Evolutionary conservation across 2,113 vertebrate species (phyloP).

Genomic region (Rana temporaria): DNA sequence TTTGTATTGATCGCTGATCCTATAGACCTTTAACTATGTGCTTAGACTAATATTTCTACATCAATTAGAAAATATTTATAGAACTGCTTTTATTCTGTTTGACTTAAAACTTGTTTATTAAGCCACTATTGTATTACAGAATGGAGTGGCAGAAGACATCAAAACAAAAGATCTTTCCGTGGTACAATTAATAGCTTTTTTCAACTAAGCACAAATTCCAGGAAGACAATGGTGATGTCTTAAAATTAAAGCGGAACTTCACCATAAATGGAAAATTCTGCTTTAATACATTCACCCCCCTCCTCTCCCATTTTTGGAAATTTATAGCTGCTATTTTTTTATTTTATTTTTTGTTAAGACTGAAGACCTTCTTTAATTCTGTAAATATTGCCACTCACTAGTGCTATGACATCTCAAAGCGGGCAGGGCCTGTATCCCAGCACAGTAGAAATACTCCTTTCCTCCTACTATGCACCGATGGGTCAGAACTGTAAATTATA

Average conservation of each 20-base stretch:
- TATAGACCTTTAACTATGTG: slow-evolving; percentile 18
- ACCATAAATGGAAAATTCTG: too few relatives aligned
- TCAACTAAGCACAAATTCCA: slow-evolving; percentile 2
- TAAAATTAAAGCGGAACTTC: slow-evolving; percentile 6
- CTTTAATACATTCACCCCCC: too few relatives aligned
- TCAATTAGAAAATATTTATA: slow-evolving; percentile 27
- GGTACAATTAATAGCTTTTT: slow-evolving; percentile 20
- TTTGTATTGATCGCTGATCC: slow-evolving; percentile 12
- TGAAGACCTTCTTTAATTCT: too few relatives aligned
- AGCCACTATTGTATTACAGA: neutral
- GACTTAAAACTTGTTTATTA: slow-evolving; percentile 29
- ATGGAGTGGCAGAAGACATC: slow-evolving; percentile 11
- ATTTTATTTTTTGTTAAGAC: too few relatives aligned
- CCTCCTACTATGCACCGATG: too few relatives aligned
- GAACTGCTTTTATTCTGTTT: slow-evolving; percentile 29
- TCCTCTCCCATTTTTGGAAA: too few relatives aligned
- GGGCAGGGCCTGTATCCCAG: too few relatives aligned
- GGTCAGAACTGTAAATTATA: too few relatives aligned
- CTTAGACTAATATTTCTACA: slow-evolving; percentile 13
- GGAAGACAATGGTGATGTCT: neutral
- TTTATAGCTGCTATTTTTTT: too few relatives aligned
- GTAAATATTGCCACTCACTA: too few relatives aligned
- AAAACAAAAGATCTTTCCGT: slow-evolving; percentile 5
- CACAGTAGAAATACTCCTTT: too few relatives aligned
- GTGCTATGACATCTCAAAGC: too few relatives aligned